Base-by-base conservation (phyloP, 53 echinoderm and acorn worm genomes). In the Glandiceps talaboti region DNA sequence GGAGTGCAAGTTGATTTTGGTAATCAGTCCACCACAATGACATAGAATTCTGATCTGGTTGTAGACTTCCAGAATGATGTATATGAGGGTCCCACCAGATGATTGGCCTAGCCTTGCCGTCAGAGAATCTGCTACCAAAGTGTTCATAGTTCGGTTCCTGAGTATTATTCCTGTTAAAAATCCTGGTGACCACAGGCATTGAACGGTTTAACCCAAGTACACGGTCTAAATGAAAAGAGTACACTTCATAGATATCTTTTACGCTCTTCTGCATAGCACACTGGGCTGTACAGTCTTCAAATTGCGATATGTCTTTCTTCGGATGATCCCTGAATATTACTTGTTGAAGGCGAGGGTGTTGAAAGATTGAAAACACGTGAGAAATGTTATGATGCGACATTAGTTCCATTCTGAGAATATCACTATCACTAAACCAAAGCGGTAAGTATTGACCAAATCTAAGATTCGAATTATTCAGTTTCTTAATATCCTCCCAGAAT, bases 201-300 rank as follows among this genome's bases (percentile, higher is more conserved):
- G 90, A 83, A 33, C 92, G 85, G 78, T 88, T 88, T 80, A 92
- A 88, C 45, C 96, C 92, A 84, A 95, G 85, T 28, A 92, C 90
- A 33, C 96, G 82, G 81, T 95, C 96, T 64, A 95, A 77, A 85
- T 95, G 96, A 79, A 89, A 95, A 26, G 96, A 90, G 30, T 90
- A 83, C 33, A 95, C 90, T 84, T 88, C 80, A 75, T 86, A 82
- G 6, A 45, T 45, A 20, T 45, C 64, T 20, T 45, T 20, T 45
- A 20, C 6, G 64, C 64, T 45, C 20, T 45, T 45, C 64, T 45
- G 64, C 64, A 45, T 20, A 45, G 6, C 64, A 20, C 64, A 45
- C 20, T 45, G 6, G 64, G 6, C 64, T 6, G 20, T 20, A 20
- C 64, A 45, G 20, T 45, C 64, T 12, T 45, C 64, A 45, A 45